Evolutionary conservation across 1,140 invertebrate species (phyloP), one percentile per base, ranked within the genome.

Genomic region (Mercenaria mercenaria): DNA sequence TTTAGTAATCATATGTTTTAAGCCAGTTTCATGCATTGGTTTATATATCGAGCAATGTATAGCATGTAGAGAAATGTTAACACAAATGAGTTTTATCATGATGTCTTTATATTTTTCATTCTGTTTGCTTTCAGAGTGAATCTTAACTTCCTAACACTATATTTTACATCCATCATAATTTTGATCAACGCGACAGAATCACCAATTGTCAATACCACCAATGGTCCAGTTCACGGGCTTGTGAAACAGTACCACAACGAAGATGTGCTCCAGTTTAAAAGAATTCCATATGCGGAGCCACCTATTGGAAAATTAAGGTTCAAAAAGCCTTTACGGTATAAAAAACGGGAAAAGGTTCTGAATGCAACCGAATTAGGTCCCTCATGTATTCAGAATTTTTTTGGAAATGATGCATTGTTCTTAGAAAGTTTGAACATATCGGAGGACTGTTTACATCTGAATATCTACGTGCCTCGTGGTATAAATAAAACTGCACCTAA

Each of bases 361-460:
- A 34, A 76, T 23, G 79, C 77, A 32, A 81, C 77, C 3, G 18
- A 39, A 41, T 77, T 82, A 41, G 83, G 83, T 6, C 90, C 90
- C 0, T 91, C 90, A 23, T 91, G 90, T 37, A 83, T 91, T 10
- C 90, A 91, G 43, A 29, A 81, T 37, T 23, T 91, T 0, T 64
- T 88, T 0, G 23, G 37, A 34, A 88, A 86, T 26, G 69, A 77
- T n/a, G 77, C 23, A 43, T 88, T 61, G 77, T 76, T 87, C 3
- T 29, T 91, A n/a, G 67, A 56, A 32, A 90, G 83, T 37, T 41
- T 18, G 26, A 29, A 77, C 29, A 83, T 79, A 56, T 91, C 90
- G 23, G 99, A 99, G 96, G 99, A 99, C 96, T 99, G 99, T 96
- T 97, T 99, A 15, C 98, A 98, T 95, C 97, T 99, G 80, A 99